Percentiles rank a stretch among this genome's conserved stretches.
phyloP scores from a whole-genome alignment of 2,888 invertebrate species.

The Isotomurus palustris region DNA sequence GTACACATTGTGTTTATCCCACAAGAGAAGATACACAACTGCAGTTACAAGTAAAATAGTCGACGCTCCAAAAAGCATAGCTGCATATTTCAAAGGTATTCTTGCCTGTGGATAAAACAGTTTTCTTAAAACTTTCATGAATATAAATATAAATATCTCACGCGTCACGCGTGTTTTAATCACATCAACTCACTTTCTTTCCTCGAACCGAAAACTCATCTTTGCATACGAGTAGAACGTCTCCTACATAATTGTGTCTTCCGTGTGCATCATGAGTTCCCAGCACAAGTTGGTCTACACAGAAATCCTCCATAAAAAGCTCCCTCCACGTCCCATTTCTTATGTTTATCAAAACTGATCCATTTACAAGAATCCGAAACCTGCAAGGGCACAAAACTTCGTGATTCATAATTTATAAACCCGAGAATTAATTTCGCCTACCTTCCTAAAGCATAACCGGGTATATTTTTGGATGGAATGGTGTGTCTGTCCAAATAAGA shows the following conservation, averaged over 20 bases:
- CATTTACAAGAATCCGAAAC: constrained; percentile 24
- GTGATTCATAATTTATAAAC: not conserved
- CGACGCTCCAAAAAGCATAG: constrained; percentile 19
- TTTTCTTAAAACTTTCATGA: not conserved
- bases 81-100: constrained; percentile 20
- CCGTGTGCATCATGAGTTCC: not conserved
- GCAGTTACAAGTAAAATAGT: constrained; percentile 20
- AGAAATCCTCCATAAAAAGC: constrained; percentile 7
- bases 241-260: constrained; percentile 10
- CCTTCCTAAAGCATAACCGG: constrained; percentile 12
- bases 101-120: constrained; percentile 14
- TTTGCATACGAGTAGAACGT: constrained; percentile 13
- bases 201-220: constrained; percentile 6
- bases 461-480: constrained; percentile 16
- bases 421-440: not conserved
- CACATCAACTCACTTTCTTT: constrained; percentile 9
- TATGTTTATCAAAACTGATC: constrained; percentile 16
- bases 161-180: not conserved
- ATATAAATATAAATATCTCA: not conserved
- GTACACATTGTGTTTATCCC: constrained; percentile 28
- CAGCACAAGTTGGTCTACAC: constrained; percentile 16
- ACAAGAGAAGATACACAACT: constrained; percentile 19
- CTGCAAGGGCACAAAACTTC: not conserved
- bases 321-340: constrained; percentile 19
- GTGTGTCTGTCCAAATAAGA: constrained; percentile 6